Evolutionary conservation across 2,113 vertebrate genomes (phyloP).

Genomic region (Mobula hypostoma): DNA sequence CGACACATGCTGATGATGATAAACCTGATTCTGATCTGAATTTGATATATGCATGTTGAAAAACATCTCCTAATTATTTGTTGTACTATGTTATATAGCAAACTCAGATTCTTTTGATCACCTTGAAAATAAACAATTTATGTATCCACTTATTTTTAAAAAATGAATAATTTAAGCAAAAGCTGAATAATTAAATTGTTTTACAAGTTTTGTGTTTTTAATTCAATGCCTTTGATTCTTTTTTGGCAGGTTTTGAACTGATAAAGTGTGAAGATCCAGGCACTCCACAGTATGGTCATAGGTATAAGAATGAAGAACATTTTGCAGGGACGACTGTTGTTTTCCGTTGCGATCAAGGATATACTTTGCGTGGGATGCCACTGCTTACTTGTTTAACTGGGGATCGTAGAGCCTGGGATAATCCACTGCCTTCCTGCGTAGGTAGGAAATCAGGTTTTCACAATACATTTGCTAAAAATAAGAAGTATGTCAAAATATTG

Average conservation of each 20-base stretch:
- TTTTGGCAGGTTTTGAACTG: constrained; percentile 79
- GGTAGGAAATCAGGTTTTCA: constrained; percentile 60
- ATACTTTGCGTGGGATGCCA: constrained; percentile 72
- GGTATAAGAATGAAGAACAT: constrained; percentile 86
- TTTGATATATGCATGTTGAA: not conserved
- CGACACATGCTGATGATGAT: too few species aligned
- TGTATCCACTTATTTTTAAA: not conserved
- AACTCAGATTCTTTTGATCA: not conserved
- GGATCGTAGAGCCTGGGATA: constrained; percentile 87
- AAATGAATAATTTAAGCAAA: not conserved
- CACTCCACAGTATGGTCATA: constrained; percentile 84
- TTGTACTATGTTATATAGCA: not conserved
- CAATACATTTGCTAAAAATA: not conserved
- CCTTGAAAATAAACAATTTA: not conserved
- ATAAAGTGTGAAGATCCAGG: constrained; percentile 94
- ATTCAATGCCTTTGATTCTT: not conserved
- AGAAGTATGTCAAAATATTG: not conserved
- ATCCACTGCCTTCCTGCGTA: constrained; percentile 77
- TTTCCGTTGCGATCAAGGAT: constrained; percentile 87
- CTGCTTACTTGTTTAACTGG: constrained; percentile 80
- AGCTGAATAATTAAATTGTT: too few species aligned
- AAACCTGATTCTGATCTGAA: too few species aligned
- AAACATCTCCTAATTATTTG: not conserved
- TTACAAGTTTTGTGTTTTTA: not conserved
- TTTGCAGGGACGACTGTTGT: constrained; percentile 87